Evolutionary conservation across 2,113 vertebrate genomes (phyloP).

Genomic region (Peromyscus leucopus): DNA sequence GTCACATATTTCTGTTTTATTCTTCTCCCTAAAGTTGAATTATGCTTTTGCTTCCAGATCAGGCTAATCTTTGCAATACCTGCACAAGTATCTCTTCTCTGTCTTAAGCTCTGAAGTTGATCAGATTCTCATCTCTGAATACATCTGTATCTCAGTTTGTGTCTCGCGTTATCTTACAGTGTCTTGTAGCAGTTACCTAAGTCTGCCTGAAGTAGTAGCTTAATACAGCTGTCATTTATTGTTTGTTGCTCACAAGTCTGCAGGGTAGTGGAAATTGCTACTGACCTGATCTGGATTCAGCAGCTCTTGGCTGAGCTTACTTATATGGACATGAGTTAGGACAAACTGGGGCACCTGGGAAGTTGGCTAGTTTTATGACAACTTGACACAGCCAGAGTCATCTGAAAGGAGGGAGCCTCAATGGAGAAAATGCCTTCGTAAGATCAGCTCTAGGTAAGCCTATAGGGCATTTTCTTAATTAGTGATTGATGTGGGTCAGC

Average conservation of each 20-base stretch:
- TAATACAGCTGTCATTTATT: neutral
- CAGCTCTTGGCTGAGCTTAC: neutral
- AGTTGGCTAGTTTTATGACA: neutral
- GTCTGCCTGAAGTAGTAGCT: neutral
- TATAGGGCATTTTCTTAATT: neutral
- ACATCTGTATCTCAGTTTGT: neutral
- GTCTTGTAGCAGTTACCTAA: neutral
- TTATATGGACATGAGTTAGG: neutral
- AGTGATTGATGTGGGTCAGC: neutral
- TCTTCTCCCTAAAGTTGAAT: neutral
- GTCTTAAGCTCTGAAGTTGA: neutral
- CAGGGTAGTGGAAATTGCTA: neutral
- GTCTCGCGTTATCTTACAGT: neutral
- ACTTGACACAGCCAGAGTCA: neutral
- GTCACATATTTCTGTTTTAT: neutral
- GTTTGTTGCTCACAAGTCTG: neutral
- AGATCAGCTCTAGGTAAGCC: neutral
- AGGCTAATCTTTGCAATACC: neutral
- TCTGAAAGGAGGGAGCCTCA: neutral
- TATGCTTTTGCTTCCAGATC: slow-evolving; percentile 4
- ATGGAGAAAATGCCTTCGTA: neutral
- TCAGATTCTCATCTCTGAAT: neutral
- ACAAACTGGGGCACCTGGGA: neutral
- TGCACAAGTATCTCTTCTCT: neutral
- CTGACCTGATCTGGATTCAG: neutral